These are phyloP conservation scores for Vireo altiloquus DNA, from an alignment of 2,113 vertebrate genomes.

Conservation along the genomic window DNA sequence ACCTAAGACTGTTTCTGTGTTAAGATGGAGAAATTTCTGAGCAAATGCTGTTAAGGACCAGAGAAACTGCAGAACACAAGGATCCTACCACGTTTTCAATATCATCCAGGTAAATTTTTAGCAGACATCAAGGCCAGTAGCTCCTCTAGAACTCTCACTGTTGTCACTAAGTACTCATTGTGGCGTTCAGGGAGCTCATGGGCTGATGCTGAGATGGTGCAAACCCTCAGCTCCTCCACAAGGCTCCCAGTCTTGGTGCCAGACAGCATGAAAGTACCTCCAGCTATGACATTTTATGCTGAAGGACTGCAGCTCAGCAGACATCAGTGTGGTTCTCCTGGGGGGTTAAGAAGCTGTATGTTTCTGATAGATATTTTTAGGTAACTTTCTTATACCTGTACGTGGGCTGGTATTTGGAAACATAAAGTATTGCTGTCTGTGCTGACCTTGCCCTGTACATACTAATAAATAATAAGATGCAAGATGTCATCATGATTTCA, in stretches of 20 bases:
- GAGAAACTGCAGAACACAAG: background rate
- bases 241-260: background rate
- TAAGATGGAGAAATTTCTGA: background rate
- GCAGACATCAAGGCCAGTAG: background rate
- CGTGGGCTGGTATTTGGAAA: background rate
- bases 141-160: background rate
- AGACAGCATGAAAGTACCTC: background rate
- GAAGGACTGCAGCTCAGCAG: background rate
- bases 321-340: background rate
- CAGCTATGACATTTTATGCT: background rate
- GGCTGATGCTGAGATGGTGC: background rate
- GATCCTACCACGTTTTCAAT: background rate
- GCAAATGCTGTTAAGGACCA: background rate
- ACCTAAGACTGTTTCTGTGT: background rate
- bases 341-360: background rate
- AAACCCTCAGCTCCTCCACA: background rate
- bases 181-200: background rate
- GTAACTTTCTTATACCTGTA: background rate
- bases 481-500: background rate
- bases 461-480: background rate
- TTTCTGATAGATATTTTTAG: background rate
- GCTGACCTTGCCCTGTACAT: background rate
- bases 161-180: accelerated
- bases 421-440: background rate
- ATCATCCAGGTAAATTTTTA: background rate